These are phyloP conservation scores for Pluvianellus socialis DNA, from an alignment of 2,113 vertebrate genomes.

Conservation along the genomic window DNA sequence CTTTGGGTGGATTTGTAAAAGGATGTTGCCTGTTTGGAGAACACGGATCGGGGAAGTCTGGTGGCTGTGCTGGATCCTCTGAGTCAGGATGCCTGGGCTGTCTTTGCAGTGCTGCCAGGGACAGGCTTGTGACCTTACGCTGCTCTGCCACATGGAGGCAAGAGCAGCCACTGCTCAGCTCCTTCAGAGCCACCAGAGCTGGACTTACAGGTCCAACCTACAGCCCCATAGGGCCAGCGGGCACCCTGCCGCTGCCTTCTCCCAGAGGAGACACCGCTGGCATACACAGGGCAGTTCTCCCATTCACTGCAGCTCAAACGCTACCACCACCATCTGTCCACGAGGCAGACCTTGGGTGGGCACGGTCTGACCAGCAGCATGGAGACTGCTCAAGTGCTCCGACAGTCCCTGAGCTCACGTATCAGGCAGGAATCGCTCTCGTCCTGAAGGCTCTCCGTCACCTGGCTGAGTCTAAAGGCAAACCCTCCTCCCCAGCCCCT, in stretches of 20 bases:
- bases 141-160: background rate
- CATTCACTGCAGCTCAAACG: background rate
- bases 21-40: background rate
- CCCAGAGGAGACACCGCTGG: fast-evolving
- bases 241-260: background rate
- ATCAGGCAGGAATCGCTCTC: background rate
- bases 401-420: background rate
- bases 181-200: background rate
- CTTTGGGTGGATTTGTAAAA: background rate
- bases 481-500: background rate
- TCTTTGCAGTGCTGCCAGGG: background rate
- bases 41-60: no score
- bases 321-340: background rate
- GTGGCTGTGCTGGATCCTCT: background rate
- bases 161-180: background rate
- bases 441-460: background rate
- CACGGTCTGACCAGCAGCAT: fast-evolving
- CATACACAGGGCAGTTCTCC: background rate
- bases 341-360: background rate
- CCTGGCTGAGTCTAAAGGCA: background rate
- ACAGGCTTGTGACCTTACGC: background rate
- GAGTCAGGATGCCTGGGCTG: background rate
- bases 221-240: fast-evolving
- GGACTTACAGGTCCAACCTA: background rate
- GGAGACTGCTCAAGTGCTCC: background rate